Conservation (phyloP, 2,888 invertebrate genomes). For the Lobophora halterata region DNA sequence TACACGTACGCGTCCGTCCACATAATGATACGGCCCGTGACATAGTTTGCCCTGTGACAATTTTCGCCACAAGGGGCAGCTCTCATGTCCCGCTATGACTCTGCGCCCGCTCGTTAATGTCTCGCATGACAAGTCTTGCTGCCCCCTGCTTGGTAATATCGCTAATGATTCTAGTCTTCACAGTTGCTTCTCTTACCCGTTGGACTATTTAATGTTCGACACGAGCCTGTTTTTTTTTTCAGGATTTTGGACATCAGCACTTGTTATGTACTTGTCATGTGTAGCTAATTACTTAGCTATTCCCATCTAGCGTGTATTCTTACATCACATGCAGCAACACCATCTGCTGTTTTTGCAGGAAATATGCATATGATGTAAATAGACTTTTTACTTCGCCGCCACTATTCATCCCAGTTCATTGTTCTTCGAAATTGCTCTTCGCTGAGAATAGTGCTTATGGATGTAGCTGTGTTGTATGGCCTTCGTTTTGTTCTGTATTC, state of each 20-base stretch:
- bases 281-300: constrained; percentile 47
- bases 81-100: constrained; percentile 67
- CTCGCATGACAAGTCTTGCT: constrained; percentile 63
- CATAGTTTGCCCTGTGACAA: constrained; percentile 72
- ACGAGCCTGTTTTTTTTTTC: no score
- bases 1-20: constrained; percentile 22
- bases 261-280: constrained; percentile 22
- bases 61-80: constrained; percentile 69
- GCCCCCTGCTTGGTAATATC: constrained; percentile 51
- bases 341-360: constrained; percentile 51
- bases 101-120: constrained; percentile 75
- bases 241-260: no score
- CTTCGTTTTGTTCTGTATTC: constrained; percentile 50
- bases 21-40: constrained; percentile 68
- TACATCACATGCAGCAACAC: constrained; percentile 44
- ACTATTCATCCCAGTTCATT: constrained; percentile 72
- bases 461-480: constrained; percentile 54
- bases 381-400: constrained; percentile 70
- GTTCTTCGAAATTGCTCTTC: constrained; percentile 76
- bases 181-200: constrained; percentile 19
- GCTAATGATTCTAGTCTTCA: constrained; percentile 60
- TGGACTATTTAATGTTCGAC: constrained; percentile 3
- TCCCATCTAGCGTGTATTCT: no score
- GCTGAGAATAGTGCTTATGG: constrained; percentile 65
- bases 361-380: constrained; percentile 73